Percentiles rank a stretch among this genome's conserved stretches.
phyloP scores from a whole-genome alignment of 35 echinoderm and acorn worm species.

The Acanthaster planci region DNA sequence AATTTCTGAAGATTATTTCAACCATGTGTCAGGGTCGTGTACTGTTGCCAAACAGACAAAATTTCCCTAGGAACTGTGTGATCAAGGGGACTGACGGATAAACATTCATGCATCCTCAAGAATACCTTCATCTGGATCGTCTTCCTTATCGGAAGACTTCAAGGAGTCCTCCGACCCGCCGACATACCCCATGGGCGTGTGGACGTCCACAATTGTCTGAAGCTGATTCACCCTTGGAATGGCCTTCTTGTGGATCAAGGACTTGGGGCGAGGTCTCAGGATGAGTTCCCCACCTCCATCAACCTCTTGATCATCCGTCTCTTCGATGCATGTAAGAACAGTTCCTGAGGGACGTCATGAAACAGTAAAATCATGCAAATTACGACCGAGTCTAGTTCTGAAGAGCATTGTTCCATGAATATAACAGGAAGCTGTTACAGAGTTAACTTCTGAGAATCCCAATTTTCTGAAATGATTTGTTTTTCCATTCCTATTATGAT shows the following conservation, averaged over 20 bases:
- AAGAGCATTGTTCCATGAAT: too few species aligned
- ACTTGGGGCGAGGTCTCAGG: slow-evolving; percentile 13
- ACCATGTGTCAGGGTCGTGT: too few species aligned
- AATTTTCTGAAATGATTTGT: too few species aligned
- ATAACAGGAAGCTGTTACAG: too few species aligned
- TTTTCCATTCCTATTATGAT: too few species aligned
- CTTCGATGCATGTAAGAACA: slow-evolving; percentile 47
- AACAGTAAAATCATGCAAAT: too few species aligned
- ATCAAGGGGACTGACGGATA: too few species aligned
- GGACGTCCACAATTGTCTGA: neutral
- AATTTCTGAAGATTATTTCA: too few species aligned
- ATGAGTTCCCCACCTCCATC: neutral
- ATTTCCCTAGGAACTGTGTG: too few species aligned
- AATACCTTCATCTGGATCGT: slow-evolving; percentile 49
- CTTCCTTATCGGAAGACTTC: neutral
- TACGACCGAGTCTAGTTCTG: too few species aligned
- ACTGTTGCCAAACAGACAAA: too few species aligned
- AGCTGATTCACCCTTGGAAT: neutral
- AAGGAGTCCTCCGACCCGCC: slow-evolving; percentile 4
- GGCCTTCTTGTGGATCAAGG: neutral
- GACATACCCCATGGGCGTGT: slow-evolving; percentile 13
- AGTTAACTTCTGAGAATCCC: too few species aligned
- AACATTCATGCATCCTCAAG: slow-evolving; percentile 14
- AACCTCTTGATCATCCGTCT: slow-evolving; percentile 10
- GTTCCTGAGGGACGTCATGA: neutral